Percentiles rank a stretch among this genome's conserved stretches.
Conservation (phyloP, 1,140 invertebrate species). For the Pseudomyrmex gracilis region DNA sequence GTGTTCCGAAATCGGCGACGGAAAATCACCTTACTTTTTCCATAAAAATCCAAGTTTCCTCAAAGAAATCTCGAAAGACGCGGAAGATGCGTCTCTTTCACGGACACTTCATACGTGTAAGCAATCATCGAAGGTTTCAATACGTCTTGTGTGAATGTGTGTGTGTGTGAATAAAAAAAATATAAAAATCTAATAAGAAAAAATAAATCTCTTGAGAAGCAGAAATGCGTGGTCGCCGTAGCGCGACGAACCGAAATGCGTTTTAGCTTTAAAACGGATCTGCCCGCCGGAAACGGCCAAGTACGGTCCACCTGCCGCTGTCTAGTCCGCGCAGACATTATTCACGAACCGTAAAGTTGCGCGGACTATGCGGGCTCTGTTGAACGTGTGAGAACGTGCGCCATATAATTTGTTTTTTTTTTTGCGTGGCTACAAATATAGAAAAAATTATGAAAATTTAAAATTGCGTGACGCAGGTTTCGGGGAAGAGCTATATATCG, state of each 20-base stretch:
- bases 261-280: conserved; percentile 45
- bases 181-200: conserved; percentile 29
- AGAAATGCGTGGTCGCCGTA: conserved; percentile 17
- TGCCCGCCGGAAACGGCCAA: conserved; percentile 43
- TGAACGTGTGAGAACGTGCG: neutral
- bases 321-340: conserved; percentile 14
- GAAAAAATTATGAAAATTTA: no score
- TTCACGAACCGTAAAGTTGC: conserved; percentile 24
- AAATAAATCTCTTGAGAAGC: conserved; percentile 31
- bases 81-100: neutral
- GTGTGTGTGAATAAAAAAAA: neutral
- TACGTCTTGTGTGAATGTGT: conserved; percentile 17
- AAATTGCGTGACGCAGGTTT: neutral
- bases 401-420: no score
- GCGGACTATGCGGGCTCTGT: conserved; percentile 15
- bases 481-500: neutral
- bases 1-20: no score
- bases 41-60: neutral
- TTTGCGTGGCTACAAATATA: no score
- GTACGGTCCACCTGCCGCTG: conserved; percentile 48
- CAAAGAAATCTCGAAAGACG: neutral
- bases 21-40: neutral
- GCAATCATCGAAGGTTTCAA: neutral
- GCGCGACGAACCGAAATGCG: conserved; percentile 6
- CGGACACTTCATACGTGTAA: neutral